Base-by-base conservation (phyloP, 2,797 vertebrate species). In the Melanogrammus aeglefinus region DNA sequence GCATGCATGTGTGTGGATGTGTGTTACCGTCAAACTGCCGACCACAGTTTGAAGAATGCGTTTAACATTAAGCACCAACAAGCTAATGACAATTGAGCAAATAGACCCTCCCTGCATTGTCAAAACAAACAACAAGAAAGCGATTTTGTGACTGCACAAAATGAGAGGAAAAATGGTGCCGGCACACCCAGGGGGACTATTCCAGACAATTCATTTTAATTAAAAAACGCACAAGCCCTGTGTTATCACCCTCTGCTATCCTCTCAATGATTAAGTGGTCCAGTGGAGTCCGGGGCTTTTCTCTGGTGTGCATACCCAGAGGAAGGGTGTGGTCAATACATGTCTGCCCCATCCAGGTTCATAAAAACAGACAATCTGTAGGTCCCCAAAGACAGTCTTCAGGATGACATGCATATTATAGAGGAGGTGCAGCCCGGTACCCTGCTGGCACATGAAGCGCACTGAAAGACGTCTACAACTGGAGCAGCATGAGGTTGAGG, bases 221-320 rank as follows among this genome's bases (percentile, higher is more conserved):
- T 78, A 83, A 83, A 80, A 72, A 80, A 83, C 76, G 18, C 51
- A 16, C 18, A 47, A 70, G 21, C 18, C 72, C 63, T 79, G 41
- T 41, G 76, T 35, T 74, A 71, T 79, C 79, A 78, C 51, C 38
- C 78, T 51, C 63, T 47, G 35, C 72, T 78, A 81, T 44, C 38
- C 51, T 13, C 66, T 38, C 74, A 80, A 78, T 87, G 86, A 88
- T 91, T 88, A 76, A 76, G 57, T 18, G 6, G 27, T 57, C 66
- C 71, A 51, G 72, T 76, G 10, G 78, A 82, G 71, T 75, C 57
- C 29, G 44, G 33, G 38, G 71, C 31, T 9, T 41, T 57, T 80
- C 41, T 70, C n/a, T 41, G 47, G 39, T 13, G 72, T 80, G 33
- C 76, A 73, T 16, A 75, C 36, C 75, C 69, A n/a, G 13, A 36